phyloP scores from a whole-genome alignment of 2,888 invertebrate species.

The Caenorhabditis zanzibari region DNA sequence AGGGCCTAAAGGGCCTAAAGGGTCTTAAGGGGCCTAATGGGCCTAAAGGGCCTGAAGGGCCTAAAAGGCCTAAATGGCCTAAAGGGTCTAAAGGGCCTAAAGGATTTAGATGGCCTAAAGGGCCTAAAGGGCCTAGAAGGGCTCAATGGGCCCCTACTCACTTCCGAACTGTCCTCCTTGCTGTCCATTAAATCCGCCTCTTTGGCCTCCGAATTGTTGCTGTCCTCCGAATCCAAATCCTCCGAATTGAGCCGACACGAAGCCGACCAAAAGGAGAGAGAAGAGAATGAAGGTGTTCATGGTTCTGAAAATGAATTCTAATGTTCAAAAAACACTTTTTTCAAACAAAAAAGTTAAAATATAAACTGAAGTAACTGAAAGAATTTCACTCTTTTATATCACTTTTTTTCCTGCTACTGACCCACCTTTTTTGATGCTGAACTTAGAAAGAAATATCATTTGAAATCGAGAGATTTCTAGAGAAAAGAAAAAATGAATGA shows the following conservation, averaged over 20 bases:
- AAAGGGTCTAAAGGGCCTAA: too few species aligned
- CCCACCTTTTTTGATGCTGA: conserved; percentile 46
- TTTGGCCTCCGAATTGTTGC: conserved; percentile 13
- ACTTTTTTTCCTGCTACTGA: conserved; percentile 10
- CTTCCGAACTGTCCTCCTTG: conserved; percentile 38
- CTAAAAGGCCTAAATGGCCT: too few species aligned
- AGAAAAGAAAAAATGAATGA: conserved; percentile 10
- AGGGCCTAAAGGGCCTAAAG: too few species aligned
- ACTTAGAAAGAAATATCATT: conserved; percentile 17
- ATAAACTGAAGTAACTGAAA: background rate
- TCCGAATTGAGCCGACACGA: conserved; percentile 41
- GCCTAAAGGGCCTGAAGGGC: too few species aligned
- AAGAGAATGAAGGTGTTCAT: conserved; percentile 37
- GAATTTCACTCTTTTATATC: conserved; percentile 28
- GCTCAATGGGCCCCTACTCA: too few species aligned
- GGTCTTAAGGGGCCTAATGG: too few species aligned
- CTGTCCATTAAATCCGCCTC: conserved; percentile 34
- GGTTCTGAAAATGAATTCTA: conserved; percentile 6
- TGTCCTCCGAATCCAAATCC: conserved; percentile 36
- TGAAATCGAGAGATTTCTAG: background rate
- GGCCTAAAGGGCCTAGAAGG: too few species aligned
- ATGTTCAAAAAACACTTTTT: too few species aligned
- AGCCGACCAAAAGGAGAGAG: conserved; percentile 44
- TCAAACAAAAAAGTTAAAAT: background rate
- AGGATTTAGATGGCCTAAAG: too few species aligned